Conservation (phyloP, 2,113 vertebrate species). For the Lanius ludovicianus region DNA sequence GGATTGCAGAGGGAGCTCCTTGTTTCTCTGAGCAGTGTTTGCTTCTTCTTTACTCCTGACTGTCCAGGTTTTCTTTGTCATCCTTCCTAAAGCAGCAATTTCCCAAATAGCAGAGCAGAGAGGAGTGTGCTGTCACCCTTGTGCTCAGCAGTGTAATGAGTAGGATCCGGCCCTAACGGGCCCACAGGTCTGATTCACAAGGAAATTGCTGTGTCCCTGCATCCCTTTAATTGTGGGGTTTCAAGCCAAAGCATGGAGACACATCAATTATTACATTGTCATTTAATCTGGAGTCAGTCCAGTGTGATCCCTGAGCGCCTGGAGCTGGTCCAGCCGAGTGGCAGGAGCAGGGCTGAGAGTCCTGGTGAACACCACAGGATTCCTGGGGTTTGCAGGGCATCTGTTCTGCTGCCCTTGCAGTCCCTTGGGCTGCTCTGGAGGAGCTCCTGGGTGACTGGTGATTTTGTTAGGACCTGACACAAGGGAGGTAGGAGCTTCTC, state of each 20-base stretch:
- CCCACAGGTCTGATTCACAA: neutral
- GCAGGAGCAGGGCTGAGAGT: neutral
- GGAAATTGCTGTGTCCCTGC: neutral
- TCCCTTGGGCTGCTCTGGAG: slow-evolving; percentile 28
- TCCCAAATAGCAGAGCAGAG: neutral
- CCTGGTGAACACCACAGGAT: slow-evolving; percentile 41
- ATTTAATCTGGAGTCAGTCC: slow-evolving; percentile 50
- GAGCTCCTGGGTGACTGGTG: slow-evolving; percentile 22
- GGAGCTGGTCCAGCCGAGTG: neutral
- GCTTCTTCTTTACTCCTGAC: neutral
- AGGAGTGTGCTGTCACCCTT: neutral
- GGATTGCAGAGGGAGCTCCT: neutral
- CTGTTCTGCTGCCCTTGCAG: slow-evolving; percentile 38
- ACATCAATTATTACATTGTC: slow-evolving; percentile 7
- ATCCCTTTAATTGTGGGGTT: slow-evolving; percentile 15
- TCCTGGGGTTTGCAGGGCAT: slow-evolving; percentile 49
- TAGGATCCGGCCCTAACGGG: neutral
- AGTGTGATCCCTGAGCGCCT: neutral
- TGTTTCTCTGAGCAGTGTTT: neutral
- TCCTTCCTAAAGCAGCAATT: neutral
- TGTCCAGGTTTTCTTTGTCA: neutral
- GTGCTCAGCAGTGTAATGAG: neutral
- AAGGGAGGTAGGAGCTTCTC: slow-evolving; percentile 23
- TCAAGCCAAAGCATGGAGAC: slow-evolving; percentile 3
- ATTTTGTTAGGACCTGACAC: slow-evolving; percentile 43